Base-by-base conservation (phyloP, 2,888 invertebrate genomes). In the Lepidochitona cinerea region DNA sequence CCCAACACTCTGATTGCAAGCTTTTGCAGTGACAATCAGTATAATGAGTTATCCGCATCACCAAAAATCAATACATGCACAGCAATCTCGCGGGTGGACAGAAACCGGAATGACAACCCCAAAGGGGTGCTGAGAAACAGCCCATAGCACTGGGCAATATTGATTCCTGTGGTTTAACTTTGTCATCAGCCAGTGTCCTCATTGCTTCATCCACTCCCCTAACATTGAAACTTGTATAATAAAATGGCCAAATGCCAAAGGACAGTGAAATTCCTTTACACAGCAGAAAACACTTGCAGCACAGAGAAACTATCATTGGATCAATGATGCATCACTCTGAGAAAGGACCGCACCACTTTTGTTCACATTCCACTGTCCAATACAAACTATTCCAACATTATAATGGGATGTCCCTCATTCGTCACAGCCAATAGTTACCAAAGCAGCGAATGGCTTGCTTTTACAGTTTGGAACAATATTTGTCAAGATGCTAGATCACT, bases 11-110 rank as follows among this genome's bases (percentile, higher is more conserved):
- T 32, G 23, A 59, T 59, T 32, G 59, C 59, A 59, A 64, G 37
- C 66, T 37, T 37, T 66, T 37, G 37, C 66, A 66, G 66, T 66
- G 66, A 66, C 66, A 66, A 66, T 66, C 66, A 66, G 37, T 35
- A 66, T 66, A 66, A 66, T 66, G 66, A 66, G 66, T 66, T 66
- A 66, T 66, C 66, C 66, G 66, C 66, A 37, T 37, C 66, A 37
- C 37, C 66, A 37, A 66, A 66, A 66, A 66, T 66, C 66, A 66
- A 66, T 66, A 66, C 14, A 66, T 59, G 59, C 59, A 59, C 59
- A 59, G 59, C 59, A 59, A 59, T 59, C 59, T 59, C 59, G 23
- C 59, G 59, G 59, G 59, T 59, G 59, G 59, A 59, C 59, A 59
- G 29, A 23, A 59, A 26, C 29, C 59, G 23, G 59, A 59, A 59